Base-by-base conservation (phyloP, 2,113 vertebrate species). In the Plotosus lineatus region DNA sequence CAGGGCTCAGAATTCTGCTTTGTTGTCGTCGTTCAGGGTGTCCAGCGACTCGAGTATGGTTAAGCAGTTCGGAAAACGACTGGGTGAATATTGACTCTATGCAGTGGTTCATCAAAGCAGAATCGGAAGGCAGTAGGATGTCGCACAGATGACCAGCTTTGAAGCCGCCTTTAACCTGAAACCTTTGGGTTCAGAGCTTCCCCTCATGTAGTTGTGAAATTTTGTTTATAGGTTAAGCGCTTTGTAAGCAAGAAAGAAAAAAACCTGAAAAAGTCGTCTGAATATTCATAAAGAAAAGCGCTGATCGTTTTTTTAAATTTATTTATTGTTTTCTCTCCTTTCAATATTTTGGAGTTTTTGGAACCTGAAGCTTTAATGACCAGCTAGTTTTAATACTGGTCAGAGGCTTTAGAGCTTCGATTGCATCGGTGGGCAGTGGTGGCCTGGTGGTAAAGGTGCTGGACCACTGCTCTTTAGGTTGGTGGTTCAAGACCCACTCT, bases 11-110 rank as follows among this genome's bases (percentile, higher is more conserved):
- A 4, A 8, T 71, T 44, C 51, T 73, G 9, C 42, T 17, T 73
- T 51, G 68, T 55, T 44, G 15, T 40, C 7, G 17, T 31, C 55
- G 33, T n/a, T n/a, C n/a, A n/a, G n/a, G n/a, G n/a, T n/a, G n/a
- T n/a, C n/a, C n/a, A n/a, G n/a, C n/a, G n/a, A n/a, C n/a, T n/a
- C n/a, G n/a, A n/a, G n/a, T n/a, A n/a, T n/a, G n/a, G n/a, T n/a
- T n/a, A n/a, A n/a, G 53, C 77, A 69, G 33, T 46, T 79, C 68
- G 42, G 66, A 53, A 23, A 19, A 56, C 4, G n/a, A n/a, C 44
- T 55, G 26, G 55, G 6, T 6, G 28, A 42, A 44, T n/a, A 12
- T 44, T 66, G 21, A 56, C 33, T 53, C 65, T 79, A 58, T 79
- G 66, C 78, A 80, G 53, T 48, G 42, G 48, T 36, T 23, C 17